phyloP scores from a whole-genome alignment of 1,140 invertebrate genomes.

The Dreissena polymorpha region DNA sequence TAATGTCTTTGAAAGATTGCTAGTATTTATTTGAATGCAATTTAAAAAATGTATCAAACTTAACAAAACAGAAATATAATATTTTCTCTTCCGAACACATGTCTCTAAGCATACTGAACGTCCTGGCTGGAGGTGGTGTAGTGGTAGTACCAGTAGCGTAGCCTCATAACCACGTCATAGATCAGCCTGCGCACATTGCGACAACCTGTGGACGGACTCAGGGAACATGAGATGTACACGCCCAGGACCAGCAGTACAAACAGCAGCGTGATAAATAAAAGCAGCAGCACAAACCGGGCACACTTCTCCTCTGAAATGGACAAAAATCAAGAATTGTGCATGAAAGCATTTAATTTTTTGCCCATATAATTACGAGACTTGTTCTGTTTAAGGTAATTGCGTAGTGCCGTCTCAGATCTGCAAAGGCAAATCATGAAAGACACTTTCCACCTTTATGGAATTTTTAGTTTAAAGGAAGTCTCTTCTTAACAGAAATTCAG shows the following conservation, averaged over 20 bases:
- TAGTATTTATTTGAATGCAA: no score
- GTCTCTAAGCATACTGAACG: not conserved
- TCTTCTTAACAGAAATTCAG: no score
- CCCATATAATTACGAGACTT: not conserved
- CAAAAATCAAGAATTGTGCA: no score
- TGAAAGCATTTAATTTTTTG: not conserved
- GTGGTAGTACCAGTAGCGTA: conserved; percentile 68
- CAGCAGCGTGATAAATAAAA: conserved; percentile 62
- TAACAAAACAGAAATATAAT: no score
- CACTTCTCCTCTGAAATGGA: conserved; percentile 65
- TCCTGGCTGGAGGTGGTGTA: conserved; percentile 46
- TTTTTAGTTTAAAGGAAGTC: no score
- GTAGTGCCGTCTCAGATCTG: no score
- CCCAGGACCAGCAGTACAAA: conserved; percentile 64
- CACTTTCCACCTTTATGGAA: no score
- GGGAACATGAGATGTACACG: conserved; percentile 66
- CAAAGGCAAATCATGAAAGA: no score
- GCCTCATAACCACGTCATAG: conserved; percentile 54
- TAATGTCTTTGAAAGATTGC: no score
- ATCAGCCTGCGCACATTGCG: conserved; percentile 44
- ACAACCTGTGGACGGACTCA: conserved; percentile 55
- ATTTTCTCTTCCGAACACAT: no score
- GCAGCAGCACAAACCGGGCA: conserved; percentile 62
- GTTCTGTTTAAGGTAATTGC: not conserved
- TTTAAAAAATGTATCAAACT: no score